Evolutionary conservation across 1,140 invertebrate species (phyloP).

Genomic region (Bombus vancouverensis): DNA sequence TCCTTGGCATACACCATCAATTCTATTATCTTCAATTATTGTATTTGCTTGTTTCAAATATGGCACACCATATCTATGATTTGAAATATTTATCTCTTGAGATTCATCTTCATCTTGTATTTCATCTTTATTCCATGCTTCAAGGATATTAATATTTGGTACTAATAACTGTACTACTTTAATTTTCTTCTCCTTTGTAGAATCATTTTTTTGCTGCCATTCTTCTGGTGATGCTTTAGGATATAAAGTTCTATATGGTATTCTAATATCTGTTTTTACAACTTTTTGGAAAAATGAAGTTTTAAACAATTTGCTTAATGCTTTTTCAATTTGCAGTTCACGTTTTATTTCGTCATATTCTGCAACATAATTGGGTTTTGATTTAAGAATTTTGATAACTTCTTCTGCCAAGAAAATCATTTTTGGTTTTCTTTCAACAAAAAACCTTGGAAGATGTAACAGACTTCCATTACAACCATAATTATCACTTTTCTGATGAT

Average conservation of each 20-base stretch:
- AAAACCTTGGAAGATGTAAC: conserved; percentile 86
- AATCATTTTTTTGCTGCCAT: conserved; percentile 82
- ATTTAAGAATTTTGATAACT: conserved; percentile 84
- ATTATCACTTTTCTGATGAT: conserved; percentile 77
- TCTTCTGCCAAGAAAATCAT: conserved; percentile 83
- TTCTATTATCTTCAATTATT: conserved; percentile 78
- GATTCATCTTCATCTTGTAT: conserved; percentile 82
- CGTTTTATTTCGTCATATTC: conserved; percentile 83
- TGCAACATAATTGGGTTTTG: conserved; percentile 82
- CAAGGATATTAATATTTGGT: conserved; percentile 80
- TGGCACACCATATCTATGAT: conserved; percentile 75
- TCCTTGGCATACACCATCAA: conserved; percentile 81
- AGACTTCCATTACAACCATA: conserved; percentile 81
- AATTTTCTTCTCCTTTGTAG: conserved; percentile 82
- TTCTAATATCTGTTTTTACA: conserved; percentile 79
- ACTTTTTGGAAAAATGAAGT: conserved; percentile 79
- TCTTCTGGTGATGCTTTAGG: conserved; percentile 83
- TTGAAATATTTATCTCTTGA: conserved; percentile 78
- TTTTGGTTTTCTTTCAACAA: conserved; percentile 84
- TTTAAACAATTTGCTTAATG: conserved; percentile 83
- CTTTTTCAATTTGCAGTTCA: conserved; percentile 77
- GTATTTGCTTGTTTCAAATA: conserved; percentile 82
- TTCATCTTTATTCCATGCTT: conserved; percentile 81
- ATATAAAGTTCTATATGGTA: conserved; percentile 85
- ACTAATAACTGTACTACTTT: conserved; percentile 83